A percentile compares a stretch with the other conserved stretches of the same genome.
These are phyloP conservation scores for Neria commutata DNA, from an alignment of 2,888 invertebrate genomes.

Conservation along the genomic window DNA sequence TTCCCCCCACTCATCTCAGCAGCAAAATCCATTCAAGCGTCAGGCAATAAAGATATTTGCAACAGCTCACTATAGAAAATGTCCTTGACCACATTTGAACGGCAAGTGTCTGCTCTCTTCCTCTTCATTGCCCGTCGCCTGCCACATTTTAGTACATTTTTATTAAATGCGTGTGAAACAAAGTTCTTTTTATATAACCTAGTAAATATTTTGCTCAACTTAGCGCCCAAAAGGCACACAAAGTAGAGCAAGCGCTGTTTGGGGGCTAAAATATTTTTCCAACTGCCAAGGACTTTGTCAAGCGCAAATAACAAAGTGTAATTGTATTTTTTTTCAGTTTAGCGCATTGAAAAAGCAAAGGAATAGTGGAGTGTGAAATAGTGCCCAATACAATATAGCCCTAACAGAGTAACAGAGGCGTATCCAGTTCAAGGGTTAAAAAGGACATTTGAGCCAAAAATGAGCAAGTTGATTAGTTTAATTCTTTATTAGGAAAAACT, in stretches of 20 bases:
- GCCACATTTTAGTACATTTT: not conserved
- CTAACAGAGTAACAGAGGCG: too few relatives aligned
- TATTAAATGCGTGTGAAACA: constrained; percentile 22
- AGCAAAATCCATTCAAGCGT: not conserved
- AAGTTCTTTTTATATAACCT: constrained; percentile 31
- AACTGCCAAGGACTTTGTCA: constrained; percentile 48
- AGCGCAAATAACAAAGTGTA: constrained; percentile 52
- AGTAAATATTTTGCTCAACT: constrained; percentile 48
- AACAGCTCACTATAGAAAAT: not conserved
- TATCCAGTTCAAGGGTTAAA: too few relatives aligned
- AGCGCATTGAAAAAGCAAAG: too few relatives aligned
- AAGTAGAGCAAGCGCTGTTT: constrained; percentile 39
- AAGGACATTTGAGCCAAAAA: too few relatives aligned
- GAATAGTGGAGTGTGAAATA: too few relatives aligned
- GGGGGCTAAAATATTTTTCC: not conserved
- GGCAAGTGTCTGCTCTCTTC: constrained; percentile 7
- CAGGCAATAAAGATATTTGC: not conserved
- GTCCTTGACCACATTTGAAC: constrained; percentile 28
- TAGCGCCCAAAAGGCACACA: constrained; percentile 47
- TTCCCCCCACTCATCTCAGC: too few relatives aligned
- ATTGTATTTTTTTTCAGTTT: constrained; percentile 45
- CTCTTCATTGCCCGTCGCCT: constrained; percentile 7
- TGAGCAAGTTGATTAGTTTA: too few relatives aligned
- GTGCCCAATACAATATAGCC: too few relatives aligned
- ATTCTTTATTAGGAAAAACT: too few relatives aligned